Conservation (phyloP, 2,888 invertebrate species). For the Caenorhabditis angaria region DNA sequence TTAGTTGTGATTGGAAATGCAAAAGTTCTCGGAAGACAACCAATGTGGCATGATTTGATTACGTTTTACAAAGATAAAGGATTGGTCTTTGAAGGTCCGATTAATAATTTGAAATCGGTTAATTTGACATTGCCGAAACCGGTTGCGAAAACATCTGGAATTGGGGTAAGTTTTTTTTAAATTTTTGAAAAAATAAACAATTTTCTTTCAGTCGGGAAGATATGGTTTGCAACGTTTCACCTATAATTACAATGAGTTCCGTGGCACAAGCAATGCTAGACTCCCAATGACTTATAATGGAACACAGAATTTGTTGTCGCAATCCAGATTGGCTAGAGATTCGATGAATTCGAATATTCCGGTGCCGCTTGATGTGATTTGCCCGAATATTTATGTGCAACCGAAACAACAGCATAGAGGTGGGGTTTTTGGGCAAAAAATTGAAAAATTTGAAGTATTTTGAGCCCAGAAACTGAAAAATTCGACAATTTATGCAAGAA, state of each 20-base stretch:
- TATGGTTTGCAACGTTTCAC: constrained; percentile 34
- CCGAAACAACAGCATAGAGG: constrained; percentile 14
- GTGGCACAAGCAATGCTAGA: constrained; percentile 12
- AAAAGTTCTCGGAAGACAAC: constrained; percentile 94
- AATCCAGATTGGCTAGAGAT: constrained; percentile 24
- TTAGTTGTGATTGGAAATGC: constrained; percentile 96
- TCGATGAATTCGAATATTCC: constrained; percentile 32
- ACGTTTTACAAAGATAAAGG: constrained; percentile 55
- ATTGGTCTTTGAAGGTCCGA: constrained; percentile 88
- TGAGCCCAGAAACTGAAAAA: too few species aligned
- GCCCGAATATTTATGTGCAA: constrained; percentile 16
- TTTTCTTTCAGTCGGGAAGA: constrained; percentile 13
- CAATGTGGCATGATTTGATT: constrained; percentile 95
- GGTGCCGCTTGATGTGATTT: constrained; percentile 53
- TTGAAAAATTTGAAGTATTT: too few species aligned
- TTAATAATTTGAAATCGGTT: constrained; percentile 94
- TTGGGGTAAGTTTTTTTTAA: constrained; percentile 18
- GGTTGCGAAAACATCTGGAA: constrained; percentile 32
- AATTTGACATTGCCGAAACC: constrained; percentile 91
- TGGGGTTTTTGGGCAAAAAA: neutral
- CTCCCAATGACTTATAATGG: neutral
- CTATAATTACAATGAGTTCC: constrained; percentile 51
- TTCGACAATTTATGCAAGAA: too few species aligned
- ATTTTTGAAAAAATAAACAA: neutral
- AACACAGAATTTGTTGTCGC: neutral